A percentile compares a stretch with the other conserved stretches of the same genome.
These are phyloP conservation scores for Conopomorpha cramerella DNA, from an alignment of 1,140 invertebrate genomes.

Conservation along the genomic window DNA sequence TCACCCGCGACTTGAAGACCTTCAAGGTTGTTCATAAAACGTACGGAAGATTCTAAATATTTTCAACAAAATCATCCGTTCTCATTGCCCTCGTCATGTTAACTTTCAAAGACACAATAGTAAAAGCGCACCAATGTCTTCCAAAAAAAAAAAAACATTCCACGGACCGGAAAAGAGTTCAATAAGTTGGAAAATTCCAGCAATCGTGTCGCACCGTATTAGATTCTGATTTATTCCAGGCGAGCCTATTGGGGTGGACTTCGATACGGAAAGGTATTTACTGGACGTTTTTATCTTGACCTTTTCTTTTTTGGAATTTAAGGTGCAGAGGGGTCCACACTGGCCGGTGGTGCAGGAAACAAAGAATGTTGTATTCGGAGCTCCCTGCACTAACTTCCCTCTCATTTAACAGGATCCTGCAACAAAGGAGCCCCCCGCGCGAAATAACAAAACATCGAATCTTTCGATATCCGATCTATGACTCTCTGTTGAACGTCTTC, in stretches of 20 bases:
- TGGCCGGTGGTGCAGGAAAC: slow-evolving; percentile 46
- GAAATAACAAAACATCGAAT: slow-evolving; percentile 56
- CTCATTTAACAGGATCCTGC: slow-evolving; percentile 52
- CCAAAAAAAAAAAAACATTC: slow-evolving; percentile 1
- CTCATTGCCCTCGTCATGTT: not conserved
- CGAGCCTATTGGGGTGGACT: slow-evolving; percentile 30
- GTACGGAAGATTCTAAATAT: too few species aligned
- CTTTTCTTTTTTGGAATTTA: slow-evolving; percentile 7
- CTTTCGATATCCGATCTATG: slow-evolving; percentile 22
- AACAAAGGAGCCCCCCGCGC: slow-evolving; percentile 47
- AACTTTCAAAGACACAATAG: not conserved
- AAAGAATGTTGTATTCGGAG: slow-evolving; percentile 45
- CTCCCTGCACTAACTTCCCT: slow-evolving; percentile 50
- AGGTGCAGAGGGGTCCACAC: slow-evolving; percentile 12
- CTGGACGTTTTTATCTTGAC: too few species aligned
- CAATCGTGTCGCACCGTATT: slow-evolving; percentile 44
- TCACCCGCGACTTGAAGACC: too few species aligned
- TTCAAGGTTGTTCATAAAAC: too few species aligned
- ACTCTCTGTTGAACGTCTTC: slow-evolving; percentile 4
- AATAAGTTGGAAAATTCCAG: slow-evolving; percentile 48
- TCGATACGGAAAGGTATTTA: too few species aligned
- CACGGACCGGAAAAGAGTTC: slow-evolving; percentile 29
- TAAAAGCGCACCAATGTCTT: not conserved
- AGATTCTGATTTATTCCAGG: slow-evolving; percentile 50
- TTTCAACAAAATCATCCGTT: slow-evolving; percentile 4